phyloP scores from a whole-genome alignment of 2,888 invertebrate species.

The Melanchra persicariae region DNA sequence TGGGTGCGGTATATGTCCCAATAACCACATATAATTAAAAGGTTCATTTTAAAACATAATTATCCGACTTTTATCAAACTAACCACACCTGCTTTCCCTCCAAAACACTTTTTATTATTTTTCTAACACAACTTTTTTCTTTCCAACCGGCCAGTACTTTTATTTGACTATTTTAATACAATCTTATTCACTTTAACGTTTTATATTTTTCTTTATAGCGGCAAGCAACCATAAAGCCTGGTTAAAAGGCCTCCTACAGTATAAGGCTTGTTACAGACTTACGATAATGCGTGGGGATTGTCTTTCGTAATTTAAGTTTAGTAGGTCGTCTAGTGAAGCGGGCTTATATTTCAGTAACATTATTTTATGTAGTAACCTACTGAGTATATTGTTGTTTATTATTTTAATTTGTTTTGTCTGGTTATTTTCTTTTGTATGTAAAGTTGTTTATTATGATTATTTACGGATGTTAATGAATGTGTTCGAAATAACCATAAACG shows the following conservation, averaged over 20 bases:
- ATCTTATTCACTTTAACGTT: slow-evolving; percentile 70
- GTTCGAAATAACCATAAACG: background rate
- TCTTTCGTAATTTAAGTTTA: slow-evolving; percentile 61
- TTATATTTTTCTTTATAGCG: slow-evolving; percentile 70
- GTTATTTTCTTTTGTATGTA: slow-evolving; percentile 1
- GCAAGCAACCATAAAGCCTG: slow-evolving; percentile 68
- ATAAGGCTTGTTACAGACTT: slow-evolving; percentile 57
- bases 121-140: background rate
- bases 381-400: slow-evolving; percentile 37
- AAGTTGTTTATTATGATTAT: slow-evolving; percentile 26
- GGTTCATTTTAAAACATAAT: background rate
- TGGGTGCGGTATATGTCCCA: background rate
- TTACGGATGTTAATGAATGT: background rate
- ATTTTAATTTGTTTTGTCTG: slow-evolving; percentile 20
- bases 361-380: slow-evolving; percentile 15
- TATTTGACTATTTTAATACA: slow-evolving; percentile 65
- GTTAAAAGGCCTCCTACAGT: slow-evolving; percentile 65
- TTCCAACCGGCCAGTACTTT: slow-evolving; percentile 24
- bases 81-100: background rate
- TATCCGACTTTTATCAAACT: background rate
- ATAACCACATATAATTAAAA: background rate
- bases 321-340: slow-evolving; percentile 31
- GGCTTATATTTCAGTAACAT: slow-evolving; percentile 28
- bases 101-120: slow-evolving; percentile 6
- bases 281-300: slow-evolving; percentile 59